Evolutionary conservation across 2,888 invertebrate species (phyloP).

Genomic region (Dynastes maya): DNA sequence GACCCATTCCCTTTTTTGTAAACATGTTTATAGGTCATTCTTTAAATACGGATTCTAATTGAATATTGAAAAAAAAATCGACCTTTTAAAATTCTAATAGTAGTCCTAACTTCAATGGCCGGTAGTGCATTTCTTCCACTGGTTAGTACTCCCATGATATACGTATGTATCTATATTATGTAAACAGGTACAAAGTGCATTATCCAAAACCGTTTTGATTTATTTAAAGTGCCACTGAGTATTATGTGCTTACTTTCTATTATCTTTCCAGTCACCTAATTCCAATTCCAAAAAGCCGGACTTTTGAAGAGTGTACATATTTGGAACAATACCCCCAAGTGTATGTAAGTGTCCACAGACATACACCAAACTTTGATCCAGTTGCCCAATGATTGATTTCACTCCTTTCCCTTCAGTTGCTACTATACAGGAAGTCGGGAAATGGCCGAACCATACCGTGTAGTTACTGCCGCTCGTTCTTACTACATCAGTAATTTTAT

Average conservation of each 20-base stretch:
- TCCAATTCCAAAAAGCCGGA: slow-evolving; percentile 90
- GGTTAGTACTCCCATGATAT: too few relatives aligned
- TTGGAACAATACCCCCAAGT: slow-evolving; percentile 83
- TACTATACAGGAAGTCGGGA: slow-evolving; percentile 90
- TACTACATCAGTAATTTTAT: slow-evolving; percentile 74
- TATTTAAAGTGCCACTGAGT: background rate
- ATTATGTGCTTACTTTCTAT: slow-evolving; percentile 77
- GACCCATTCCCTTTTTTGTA: too few relatives aligned
- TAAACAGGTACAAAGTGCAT: too few relatives aligned
- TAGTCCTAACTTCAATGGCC: too few relatives aligned
- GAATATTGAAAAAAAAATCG: too few relatives aligned
- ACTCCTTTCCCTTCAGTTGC: slow-evolving; percentile 70
- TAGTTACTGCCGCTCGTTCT: slow-evolving; percentile 73
- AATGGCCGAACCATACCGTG: slow-evolving; percentile 91
- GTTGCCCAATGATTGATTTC: slow-evolving; percentile 75
- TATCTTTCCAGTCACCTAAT: slow-evolving; percentile 94
- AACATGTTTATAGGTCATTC: too few relatives aligned
- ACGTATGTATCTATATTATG: too few relatives aligned
- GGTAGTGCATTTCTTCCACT: too few relatives aligned
- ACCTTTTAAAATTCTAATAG: too few relatives aligned
- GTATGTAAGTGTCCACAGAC: slow-evolving; percentile 93
- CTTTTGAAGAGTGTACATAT: slow-evolving; percentile 90
- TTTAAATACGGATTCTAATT: too few relatives aligned
- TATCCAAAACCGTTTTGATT: too few relatives aligned
- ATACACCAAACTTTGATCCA: slow-evolving; percentile 80